These are phyloP conservation scores for Charanyca ferruginea DNA, from an alignment of 2,888 invertebrate species.

Conservation along the genomic window DNA sequence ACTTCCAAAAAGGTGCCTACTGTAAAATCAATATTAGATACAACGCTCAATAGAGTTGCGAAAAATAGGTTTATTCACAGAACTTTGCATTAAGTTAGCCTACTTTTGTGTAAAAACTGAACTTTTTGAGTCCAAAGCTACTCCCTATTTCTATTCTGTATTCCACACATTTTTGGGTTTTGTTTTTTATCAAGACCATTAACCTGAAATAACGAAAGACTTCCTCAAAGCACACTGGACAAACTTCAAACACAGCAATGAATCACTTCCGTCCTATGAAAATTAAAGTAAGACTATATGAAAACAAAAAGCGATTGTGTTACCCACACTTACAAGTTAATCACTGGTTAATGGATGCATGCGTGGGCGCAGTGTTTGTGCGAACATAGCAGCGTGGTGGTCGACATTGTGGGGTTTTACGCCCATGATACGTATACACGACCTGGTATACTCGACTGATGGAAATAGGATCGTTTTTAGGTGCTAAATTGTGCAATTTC, in stretches of 20 bases:
- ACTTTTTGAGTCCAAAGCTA: too few relatives aligned
- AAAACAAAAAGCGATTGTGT: constrained; percentile 81
- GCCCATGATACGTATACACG: constrained; percentile 65
- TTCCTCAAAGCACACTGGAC: constrained; percentile 2
- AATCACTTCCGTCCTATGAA: constrained; percentile 74
- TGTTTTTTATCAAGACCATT: too few relatives aligned
- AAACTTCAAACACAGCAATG: constrained; percentile 45
- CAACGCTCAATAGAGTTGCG: too few relatives aligned
- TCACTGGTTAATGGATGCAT: constrained; percentile 83
- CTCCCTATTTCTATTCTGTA: too few relatives aligned
- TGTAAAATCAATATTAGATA: too few relatives aligned
- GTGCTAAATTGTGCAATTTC: background rate
- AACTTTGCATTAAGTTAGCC: too few relatives aligned
- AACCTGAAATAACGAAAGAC: too few relatives aligned
- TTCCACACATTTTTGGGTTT: too few relatives aligned
- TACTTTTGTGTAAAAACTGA: too few relatives aligned
- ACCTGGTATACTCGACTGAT: constrained; percentile 55
- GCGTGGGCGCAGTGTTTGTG: constrained; percentile 78
- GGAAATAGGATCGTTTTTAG: background rate
- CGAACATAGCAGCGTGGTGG: constrained; percentile 62
- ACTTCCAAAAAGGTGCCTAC: too few relatives aligned
- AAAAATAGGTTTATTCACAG: too few relatives aligned
- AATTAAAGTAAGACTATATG: constrained; percentile 67
- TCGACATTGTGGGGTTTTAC: constrained; percentile 66
- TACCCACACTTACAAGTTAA: constrained; percentile 87